A percentile compares a stretch with the other conserved stretches of the same genome.
Evolutionary conservation across 2,888 invertebrate genomes (phyloP).

Genomic region (Glyphotaelius pellucidus): DNA sequence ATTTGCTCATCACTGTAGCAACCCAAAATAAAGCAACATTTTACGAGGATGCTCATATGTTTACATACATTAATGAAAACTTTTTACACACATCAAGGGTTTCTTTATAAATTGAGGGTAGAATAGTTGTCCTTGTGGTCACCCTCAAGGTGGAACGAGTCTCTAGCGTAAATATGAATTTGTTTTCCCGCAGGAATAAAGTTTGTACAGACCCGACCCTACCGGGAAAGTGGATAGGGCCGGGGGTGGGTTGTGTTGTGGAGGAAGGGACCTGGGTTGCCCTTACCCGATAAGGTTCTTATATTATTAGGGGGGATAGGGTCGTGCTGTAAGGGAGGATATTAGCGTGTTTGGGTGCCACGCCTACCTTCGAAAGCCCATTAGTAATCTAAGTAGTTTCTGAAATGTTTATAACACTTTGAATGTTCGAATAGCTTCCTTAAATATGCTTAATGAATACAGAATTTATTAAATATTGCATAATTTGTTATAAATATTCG

Average conservation of each 20-base stretch:
- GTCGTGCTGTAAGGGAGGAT: constrained; percentile 18
- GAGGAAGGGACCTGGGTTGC: constrained; percentile 23
- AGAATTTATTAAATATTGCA: background rate
- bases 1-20: background rate
- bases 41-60: background rate
- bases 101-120: constrained; percentile 33
- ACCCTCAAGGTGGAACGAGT: constrained; percentile 24
- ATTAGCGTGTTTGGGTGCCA: constrained; percentile 28
- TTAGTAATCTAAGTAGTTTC: background rate
- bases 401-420: background rate
- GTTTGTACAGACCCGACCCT: constrained; percentile 16
- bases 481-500: background rate
- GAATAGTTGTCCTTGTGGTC: constrained; percentile 40
- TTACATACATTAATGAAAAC: constrained; percentile 2
- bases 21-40: background rate
- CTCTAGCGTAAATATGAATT: constrained; percentile 43
- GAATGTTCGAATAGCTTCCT: background rate
- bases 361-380: constrained; percentile 2
- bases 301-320: constrained; percentile 22
- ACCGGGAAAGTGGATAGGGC: background rate
- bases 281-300: constrained; percentile 34
- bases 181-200: constrained; percentile 31
- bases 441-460: background rate
- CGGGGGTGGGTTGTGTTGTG: background rate
- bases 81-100: constrained; percentile 41